Evolutionary conservation across 1,140 invertebrate species (phyloP), one percentile per base, ranked within the genome.

Genomic region (Heliconius hermathena): DNA sequence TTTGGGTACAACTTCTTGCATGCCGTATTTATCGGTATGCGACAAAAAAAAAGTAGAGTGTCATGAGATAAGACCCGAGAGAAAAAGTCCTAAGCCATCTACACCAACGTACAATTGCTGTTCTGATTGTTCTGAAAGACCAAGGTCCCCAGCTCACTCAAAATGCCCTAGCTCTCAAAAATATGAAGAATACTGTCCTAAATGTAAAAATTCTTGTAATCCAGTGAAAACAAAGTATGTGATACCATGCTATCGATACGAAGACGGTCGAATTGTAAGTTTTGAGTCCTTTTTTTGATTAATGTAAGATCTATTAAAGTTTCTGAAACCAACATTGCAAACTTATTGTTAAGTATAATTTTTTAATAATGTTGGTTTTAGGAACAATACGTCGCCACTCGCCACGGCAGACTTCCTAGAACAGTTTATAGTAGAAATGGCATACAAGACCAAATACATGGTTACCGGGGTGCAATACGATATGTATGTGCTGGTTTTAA

Each of bases 251-350:
- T 94, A 93, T 74, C 86, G 91, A 80, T 94, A 93, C 73, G 93
- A 94, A 88, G 93, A 94, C 79, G 93, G 92, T 26, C 86, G 93
- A 52, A 92, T 93, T 78, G 93, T 94, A 91, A 94, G 92, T 82
- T 71, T 29, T 5, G 9, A 29, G 13, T 66, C 16, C 3, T 16
- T 66, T 66, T 11, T 16, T 36, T 66, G 54, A 36, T 71, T 71
- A 8, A 71, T 33, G 20, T n/a, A 22, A 72, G 18, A 72, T 72
- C n/a, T 72, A 22, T 36, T 52, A 29, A 41, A 29, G 74, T 80
- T 84, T 82, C 84, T 90, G 84, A 85, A 89, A 88, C 84, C 89
- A 89, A 90, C 83, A 81, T 78, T 81, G 74, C 26, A 13, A 26
- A 29, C 22, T 29, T 29, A 29, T 66, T 22, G 20, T 54, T 18